phyloP scores from a whole-genome alignment of 2,888 invertebrate genomes.

The Caenorhabditis sp. region DNA sequence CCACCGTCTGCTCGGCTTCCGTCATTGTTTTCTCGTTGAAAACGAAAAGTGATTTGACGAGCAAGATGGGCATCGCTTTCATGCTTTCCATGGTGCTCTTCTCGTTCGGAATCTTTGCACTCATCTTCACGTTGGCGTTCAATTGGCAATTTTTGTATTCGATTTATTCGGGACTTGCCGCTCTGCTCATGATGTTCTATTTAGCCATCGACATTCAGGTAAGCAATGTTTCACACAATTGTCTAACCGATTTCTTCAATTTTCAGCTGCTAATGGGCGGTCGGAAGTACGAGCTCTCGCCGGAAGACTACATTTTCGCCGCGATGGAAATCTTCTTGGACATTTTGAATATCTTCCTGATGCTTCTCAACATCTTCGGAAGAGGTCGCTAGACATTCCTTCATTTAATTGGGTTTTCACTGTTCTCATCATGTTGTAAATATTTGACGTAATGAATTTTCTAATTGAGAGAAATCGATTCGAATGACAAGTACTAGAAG shows the following conservation, averaged over 20 bases:
- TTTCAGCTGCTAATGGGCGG: constrained; percentile 84
- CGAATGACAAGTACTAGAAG: too few species aligned
- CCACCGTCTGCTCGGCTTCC: constrained; percentile 68
- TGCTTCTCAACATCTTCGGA: constrained; percentile 80
- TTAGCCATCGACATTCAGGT: constrained; percentile 83
- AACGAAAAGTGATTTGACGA: constrained; percentile 76
- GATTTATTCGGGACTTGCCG: constrained; percentile 82
- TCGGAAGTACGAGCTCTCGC: constrained; percentile 82
- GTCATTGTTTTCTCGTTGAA: constrained; percentile 75
- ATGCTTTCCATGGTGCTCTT: constrained; percentile 81
- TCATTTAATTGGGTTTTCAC: constrained; percentile 3
- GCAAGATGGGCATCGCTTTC: constrained; percentile 81
- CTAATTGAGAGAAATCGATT: not conserved
- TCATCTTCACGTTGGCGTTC: constrained; percentile 64
- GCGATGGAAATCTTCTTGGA: constrained; percentile 84
- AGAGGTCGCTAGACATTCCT: constrained; percentile 37
- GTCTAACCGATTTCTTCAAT: not conserved
- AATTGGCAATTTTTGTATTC: constrained; percentile 64
- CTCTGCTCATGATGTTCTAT: constrained; percentile 83
- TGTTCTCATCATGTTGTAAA: constrained; percentile 14
- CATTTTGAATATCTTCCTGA: constrained; percentile 83
- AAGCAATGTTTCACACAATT: not conserved
- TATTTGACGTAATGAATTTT: constrained; percentile 18
- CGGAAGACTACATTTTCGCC: constrained; percentile 83
- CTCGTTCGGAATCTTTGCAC: constrained; percentile 81